phyloP scores from a whole-genome alignment of 1,140 invertebrate genomes.

The Oryzaephilus surinamensis region DNA sequence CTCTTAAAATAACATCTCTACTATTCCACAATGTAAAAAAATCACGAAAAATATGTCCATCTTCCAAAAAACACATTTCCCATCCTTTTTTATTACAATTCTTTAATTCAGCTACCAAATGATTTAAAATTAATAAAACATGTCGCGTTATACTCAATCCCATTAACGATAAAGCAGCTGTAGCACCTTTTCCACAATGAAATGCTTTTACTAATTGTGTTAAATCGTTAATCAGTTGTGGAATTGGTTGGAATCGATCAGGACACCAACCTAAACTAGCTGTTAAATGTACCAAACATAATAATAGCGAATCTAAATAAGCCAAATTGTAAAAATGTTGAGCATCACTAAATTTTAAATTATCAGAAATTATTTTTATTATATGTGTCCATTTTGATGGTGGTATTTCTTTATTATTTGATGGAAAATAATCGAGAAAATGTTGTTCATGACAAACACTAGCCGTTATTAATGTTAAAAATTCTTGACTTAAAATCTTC shows the following conservation, averaged over 20 bases:
- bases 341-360: slow-evolving; percentile 30
- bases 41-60: too few relatives aligned
- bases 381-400: slow-evolving; percentile 25
- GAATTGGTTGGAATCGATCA: slow-evolving; percentile 15
- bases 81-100: slow-evolving; percentile 35
- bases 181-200: slow-evolving; percentile 36
- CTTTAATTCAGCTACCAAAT: slow-evolving; percentile 42
- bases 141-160: slow-evolving; percentile 44
- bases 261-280: slow-evolving; percentile 38
- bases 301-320: slow-evolving; percentile 41
- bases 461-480: slow-evolving; percentile 25
- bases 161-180: slow-evolving; percentile 42
- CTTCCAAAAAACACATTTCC: slow-evolving; percentile 32
- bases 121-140: slow-evolving; percentile 43
- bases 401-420: slow-evolving; percentile 1
- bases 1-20: slow-evolving; percentile 42
- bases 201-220: slow-evolving; percentile 43
- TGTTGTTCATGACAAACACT: slow-evolving; percentile 27
- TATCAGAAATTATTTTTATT: slow-evolving; percentile 29
- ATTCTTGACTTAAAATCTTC: slow-evolving; percentile 26
- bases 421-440: slow-evolving; percentile 21
- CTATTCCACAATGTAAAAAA: slow-evolving; percentile 39
- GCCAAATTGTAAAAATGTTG: slow-evolving; percentile 46
- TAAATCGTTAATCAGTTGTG: slow-evolving; percentile 26
- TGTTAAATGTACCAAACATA: slow-evolving; percentile 41